Evolutionary conservation across 1,140 invertebrate genomes (phyloP), one percentile per base, ranked within the genome.

Genomic region (Pseudomyrmex cubaensis): DNA sequence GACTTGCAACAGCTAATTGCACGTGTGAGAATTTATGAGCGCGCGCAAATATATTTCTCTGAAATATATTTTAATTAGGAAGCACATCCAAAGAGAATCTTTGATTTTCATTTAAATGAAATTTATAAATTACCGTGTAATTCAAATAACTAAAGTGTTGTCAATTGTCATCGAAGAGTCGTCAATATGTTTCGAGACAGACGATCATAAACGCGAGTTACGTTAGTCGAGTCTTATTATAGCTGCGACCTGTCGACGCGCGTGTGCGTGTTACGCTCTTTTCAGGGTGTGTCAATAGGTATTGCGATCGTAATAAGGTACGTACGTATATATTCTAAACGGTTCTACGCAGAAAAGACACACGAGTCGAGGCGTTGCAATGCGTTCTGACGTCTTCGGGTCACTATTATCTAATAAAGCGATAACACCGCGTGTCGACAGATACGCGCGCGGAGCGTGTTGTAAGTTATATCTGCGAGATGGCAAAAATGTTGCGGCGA

Each of bases 381-480:
- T 50, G 25, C 72, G 50, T 48, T 72, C 20, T 75, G 67, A 88
- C 52, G 35, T 44, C 48, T 56, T 22, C 66, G 62, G 89, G 89
- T 89, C 88, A 89, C 50, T 83, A 82, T 89, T 89, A 89, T 90
- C 87, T 87, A 83, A 85, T 57, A 46, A 48, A 22, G 2, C 9
- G 89, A 90, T 90, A 90, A 90, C 83, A 82, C 50, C 57, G 35
- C 44, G 22, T 1, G 9, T 10, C 13, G 52, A 48, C 57, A 57
- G 69, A 82, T 85, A 85, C 46, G 12, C 9, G 22, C 17, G 20
- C 15, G 54, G 50, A 17, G 35, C 35, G 35, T 35, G 35, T 35
- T 35, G 35, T 35, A n/a, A 70, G 64, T 50, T 54, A 17, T 75
- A 75, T 82, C 52, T 57, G 77, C 44, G 8, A 62, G 20, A 7